Percentiles rank a stretch among this genome's conserved stretches.
phyloP scores from a whole-genome alignment of 1,140 invertebrate species.

The Formica selysi region DNA sequence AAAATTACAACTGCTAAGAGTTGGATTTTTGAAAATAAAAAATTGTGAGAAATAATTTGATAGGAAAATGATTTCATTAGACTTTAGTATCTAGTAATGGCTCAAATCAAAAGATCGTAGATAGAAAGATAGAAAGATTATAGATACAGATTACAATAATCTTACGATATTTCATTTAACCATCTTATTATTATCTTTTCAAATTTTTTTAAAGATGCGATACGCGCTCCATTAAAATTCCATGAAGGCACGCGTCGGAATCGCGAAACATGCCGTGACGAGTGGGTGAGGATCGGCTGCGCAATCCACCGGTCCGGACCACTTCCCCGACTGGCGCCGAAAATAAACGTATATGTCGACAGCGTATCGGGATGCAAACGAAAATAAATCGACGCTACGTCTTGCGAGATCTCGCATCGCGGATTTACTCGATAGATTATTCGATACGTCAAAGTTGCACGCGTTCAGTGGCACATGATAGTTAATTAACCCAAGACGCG shows the following conservation, averaged over 20 bases:
- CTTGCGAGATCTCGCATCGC: conserved; percentile 27
- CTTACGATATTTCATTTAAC: neutral
- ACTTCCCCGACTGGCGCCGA: conserved; percentile 50
- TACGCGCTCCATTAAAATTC: conserved; percentile 1
- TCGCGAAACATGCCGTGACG: conserved; percentile 3
- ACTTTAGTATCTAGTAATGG: neutral
- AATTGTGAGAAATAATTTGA: neutral
- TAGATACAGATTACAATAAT: neutral
- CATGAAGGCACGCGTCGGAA: neutral
- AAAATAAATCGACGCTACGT: conserved; percentile 73
- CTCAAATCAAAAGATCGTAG: too few relatives aligned
- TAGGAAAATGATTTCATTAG: neutral
- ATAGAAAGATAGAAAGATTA: too few relatives aligned
- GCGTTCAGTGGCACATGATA: neutral
- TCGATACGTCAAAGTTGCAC: neutral
- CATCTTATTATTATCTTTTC: neutral
- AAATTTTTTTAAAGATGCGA: neutral
- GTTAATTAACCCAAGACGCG: neutral
- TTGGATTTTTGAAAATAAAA: neutral
- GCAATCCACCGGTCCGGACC: conserved; percentile 60
- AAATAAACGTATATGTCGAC: conserved; percentile 75
- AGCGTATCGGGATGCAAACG: conserved; percentile 67
- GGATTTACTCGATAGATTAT: conserved; percentile 31
- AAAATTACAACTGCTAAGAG: neutral
- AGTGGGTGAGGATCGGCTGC: conserved; percentile 54